Evolutionary conservation across 2,797 vertebrate species (phyloP), one percentile per base, ranked within the genome.

Genomic region (Pachyuromys duprasi): DNA sequence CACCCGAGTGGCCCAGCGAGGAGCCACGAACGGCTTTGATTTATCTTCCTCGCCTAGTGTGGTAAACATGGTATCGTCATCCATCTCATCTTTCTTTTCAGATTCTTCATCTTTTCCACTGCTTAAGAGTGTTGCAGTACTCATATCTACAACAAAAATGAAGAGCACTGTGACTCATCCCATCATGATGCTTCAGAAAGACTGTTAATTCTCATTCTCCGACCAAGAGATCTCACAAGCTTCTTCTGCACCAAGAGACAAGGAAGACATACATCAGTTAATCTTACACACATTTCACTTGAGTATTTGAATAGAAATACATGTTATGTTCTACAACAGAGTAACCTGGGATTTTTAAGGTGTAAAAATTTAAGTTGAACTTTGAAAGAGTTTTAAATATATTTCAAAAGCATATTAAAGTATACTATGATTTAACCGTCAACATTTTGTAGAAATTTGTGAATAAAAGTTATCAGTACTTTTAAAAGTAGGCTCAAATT

Each of bases 61-160:
- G 3, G 99, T 99, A 97, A 99, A 99, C 99, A 99, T 99, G 87
- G 98, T 99, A 97, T 99, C 99, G 18, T 99, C 99, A 18, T 99
- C 99, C 99, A 99, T 99, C 98, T 99, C 99, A 49, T 99, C 99
- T 96, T 99, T 99, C 98, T 99, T 99, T 98, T 99, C 99, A 0
- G 98, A 98, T 97, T 99, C 99, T 80, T 99, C 99, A 89, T 99
- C 99, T 96, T 99, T 99, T 82, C 99, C 99, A 97, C 99, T 98
- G 91, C 99, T 98, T 78, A 99, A 98, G 0, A 98, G 97, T 95
- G 99, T 98, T 3, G 99, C 97, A 53, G 99, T 99, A 65, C 99
- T 99, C 79, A 99, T 99, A 92, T 99, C 99, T 99, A 76, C 55
- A 97, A 96, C n/a, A 91, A 74, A 72, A 97, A 86, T 45, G 55